phyloP scores from a whole-genome alignment of 2,888 invertebrate species.

The Drosophila longiperda region DNA sequence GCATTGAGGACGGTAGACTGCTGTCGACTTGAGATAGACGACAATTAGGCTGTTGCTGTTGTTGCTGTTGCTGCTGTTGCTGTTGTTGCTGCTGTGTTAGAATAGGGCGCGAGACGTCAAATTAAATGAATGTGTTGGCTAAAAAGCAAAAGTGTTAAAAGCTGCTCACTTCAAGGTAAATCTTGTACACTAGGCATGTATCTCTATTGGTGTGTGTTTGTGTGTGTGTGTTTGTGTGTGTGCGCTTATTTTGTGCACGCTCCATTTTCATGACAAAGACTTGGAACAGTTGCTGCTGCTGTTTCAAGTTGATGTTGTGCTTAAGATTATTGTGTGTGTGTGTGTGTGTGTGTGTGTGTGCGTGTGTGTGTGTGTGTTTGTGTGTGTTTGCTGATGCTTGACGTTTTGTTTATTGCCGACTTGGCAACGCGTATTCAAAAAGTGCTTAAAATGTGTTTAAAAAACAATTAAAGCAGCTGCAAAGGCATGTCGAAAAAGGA shows the following conservation, averaged over 20 bases:
- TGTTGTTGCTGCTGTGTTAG: slow-evolving; percentile 10
- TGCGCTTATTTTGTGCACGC: slow-evolving; percentile 49
- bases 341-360: slow-evolving; percentile 14
- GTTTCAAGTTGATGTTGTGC: slow-evolving; percentile 29
- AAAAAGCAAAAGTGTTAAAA: slow-evolving; percentile 75
- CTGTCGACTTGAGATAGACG: slow-evolving; percentile 71
- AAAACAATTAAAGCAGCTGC: slow-evolving; percentile 72
- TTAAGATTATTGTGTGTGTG: slow-evolving; percentile 41
- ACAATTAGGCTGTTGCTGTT: slow-evolving; percentile 67
- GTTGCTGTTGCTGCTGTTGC: slow-evolving; percentile 46
- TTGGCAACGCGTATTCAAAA: slow-evolving; percentile 46
- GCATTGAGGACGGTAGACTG: slow-evolving; percentile 5
- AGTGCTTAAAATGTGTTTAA: slow-evolving; percentile 72
- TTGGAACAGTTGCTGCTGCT: slow-evolving; percentile 12
- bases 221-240: slow-evolving; percentile 20
- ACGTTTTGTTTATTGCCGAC: slow-evolving; percentile 65
- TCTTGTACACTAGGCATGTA: slow-evolving; percentile 35
- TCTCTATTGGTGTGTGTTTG: slow-evolving; percentile 8
- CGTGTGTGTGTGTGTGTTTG: slow-evolving; percentile 15
- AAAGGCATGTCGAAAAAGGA: slow-evolving; percentile 23
- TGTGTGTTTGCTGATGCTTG: slow-evolving; percentile 56
- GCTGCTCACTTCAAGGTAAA: slow-evolving; percentile 79
- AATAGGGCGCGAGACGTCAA: slow-evolving; percentile 53
- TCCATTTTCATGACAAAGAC: slow-evolving; percentile 54
- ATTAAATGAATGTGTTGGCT: slow-evolving; percentile 71